Evolutionary conservation across 2,113 vertebrate genomes (phyloP).

Genomic region (Centropristis striata): DNA sequence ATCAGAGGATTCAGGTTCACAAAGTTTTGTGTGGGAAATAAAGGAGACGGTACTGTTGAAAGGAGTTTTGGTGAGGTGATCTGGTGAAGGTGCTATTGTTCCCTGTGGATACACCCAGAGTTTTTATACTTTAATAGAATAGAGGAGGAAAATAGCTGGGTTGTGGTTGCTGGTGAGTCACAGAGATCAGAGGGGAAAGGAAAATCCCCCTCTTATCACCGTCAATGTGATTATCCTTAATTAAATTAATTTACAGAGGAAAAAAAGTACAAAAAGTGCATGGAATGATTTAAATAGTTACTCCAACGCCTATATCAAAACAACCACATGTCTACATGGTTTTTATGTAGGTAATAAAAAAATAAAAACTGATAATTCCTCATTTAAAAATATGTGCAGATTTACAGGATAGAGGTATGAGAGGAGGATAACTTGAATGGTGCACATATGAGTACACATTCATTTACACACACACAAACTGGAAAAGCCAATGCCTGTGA

Average conservation of each 20-base stretch:
- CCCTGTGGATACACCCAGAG: conserved; percentile 28
- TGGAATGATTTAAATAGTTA: background rate
- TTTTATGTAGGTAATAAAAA: background rate
- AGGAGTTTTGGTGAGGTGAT: background rate
- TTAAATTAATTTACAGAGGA: background rate
- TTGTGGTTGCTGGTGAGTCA: conserved; percentile 67
- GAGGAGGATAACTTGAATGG: background rate
- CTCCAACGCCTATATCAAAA: background rate
- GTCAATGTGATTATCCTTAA: conserved; percentile 1
- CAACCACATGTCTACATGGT: too few relatives aligned
- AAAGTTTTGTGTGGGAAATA: background rate
- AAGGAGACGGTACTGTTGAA: conserved; percentile 27
- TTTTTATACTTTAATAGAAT: conserved; percentile 33
- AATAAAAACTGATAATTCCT: background rate
- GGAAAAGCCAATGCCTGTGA: conserved; percentile 40
- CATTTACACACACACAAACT: conserved; percentile 2
- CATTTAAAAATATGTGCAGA: background rate
- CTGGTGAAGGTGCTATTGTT: conserved; percentile 26
- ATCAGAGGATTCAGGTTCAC: conserved; percentile 20
- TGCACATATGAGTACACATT: background rate
- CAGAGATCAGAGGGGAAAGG: conserved; percentile 18
- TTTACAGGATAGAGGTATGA: background rate
- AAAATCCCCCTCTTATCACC: background rate
- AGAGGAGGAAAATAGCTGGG: background rate
- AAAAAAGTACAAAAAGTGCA: background rate